Evolutionary conservation across 2,797 vertebrate genomes (phyloP), one percentile per base, ranked within the genome.

Genomic region (Sternarchorhynchus goeldii): DNA sequence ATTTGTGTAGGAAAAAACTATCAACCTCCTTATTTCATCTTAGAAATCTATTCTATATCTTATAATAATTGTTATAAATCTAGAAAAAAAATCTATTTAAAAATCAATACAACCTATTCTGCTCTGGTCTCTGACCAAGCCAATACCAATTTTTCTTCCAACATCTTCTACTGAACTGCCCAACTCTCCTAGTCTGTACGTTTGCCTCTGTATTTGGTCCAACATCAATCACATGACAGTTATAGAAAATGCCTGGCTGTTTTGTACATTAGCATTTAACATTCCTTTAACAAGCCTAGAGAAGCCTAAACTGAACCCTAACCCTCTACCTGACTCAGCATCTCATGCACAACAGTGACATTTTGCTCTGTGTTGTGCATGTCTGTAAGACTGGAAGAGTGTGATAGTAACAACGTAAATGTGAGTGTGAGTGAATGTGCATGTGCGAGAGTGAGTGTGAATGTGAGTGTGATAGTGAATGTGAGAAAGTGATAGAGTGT

Each of bases 381-480:
- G 29, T 77, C 32, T 39, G 63, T 21, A 12, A 53, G 45, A 29
- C 21, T 53, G 31, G 39, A 34, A 4, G 55, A 20, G 34, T 39
- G 56, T 21, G 6, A 25, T 12, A 25, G 21, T 32, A 62, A 62
- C 59, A 62, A 25, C 31, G 25, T 32, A 5, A 2, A 45, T 25
- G 34, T 50, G 39, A 55, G 45, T 68, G 66, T 50, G 39, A 31
- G 45, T 57, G 55, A 57, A 34, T 50, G 21, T 74, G 41, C 63
- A 21, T 62, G 29, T 77, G 50, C 25, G 63, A 34, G n/a, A 53
- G 45, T 18, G 63, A 29, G 34, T 53, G 31, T 58, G 55, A 4
- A 32, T 34, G 64, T 39, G 55, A 20, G 34, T 39, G 56, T 21
- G 34, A 17, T 4, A 16, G 20, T 39, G 70, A 14, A 34, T 20